These are phyloP conservation scores for Drosophila kikkawai DNA, from an alignment of 1,140 invertebrate species.

Conservation along the genomic window DNA sequence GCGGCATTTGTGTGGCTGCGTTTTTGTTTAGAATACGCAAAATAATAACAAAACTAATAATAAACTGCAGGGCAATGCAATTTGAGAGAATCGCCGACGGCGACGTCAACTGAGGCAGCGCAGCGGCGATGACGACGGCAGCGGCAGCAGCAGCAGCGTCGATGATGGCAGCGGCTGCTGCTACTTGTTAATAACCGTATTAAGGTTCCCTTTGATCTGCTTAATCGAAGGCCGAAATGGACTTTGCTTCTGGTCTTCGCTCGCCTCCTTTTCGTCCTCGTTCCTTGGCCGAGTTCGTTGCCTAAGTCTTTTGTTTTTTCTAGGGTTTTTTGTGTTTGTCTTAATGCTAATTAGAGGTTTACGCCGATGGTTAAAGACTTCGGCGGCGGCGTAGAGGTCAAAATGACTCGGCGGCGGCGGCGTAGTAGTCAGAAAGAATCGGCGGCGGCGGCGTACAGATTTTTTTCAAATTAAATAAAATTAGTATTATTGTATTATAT, in stretches of 20 bases:
- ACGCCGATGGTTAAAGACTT: no score
- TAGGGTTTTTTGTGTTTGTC: neutral
- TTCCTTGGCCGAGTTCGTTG: slow-evolving; percentile 52
- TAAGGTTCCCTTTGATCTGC: slow-evolving; percentile 78
- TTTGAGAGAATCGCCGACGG: slow-evolving; percentile 63
- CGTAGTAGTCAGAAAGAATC: no score
- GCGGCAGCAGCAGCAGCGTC: neutral
- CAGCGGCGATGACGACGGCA: neutral
- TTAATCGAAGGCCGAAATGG: slow-evolving; percentile 79
- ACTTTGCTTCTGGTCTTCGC: slow-evolving; percentile 70
- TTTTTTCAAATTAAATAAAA: no score
- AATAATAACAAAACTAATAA: slow-evolving; percentile 85
- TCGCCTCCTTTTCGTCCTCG: slow-evolving; percentile 5
- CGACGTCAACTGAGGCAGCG: slow-evolving; percentile 7
- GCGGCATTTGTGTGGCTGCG: slow-evolving; percentile 36
- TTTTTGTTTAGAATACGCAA: slow-evolving; percentile 85
- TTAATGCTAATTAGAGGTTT: no score
- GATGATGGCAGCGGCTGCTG: neutral
- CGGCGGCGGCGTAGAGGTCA: no score
- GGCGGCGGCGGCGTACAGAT: no score
- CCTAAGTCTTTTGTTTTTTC: slow-evolving; percentile 77
- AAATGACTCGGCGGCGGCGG: no score
- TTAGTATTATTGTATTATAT: no score
- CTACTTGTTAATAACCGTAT: slow-evolving; percentile 84
- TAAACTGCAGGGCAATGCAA: slow-evolving; percentile 81